A percentile compares a stretch with the other conserved stretches of the same genome.
phyloP scores from a whole-genome alignment of 1,140 invertebrate genomes.

The Choristoneura fumiferana region DNA sequence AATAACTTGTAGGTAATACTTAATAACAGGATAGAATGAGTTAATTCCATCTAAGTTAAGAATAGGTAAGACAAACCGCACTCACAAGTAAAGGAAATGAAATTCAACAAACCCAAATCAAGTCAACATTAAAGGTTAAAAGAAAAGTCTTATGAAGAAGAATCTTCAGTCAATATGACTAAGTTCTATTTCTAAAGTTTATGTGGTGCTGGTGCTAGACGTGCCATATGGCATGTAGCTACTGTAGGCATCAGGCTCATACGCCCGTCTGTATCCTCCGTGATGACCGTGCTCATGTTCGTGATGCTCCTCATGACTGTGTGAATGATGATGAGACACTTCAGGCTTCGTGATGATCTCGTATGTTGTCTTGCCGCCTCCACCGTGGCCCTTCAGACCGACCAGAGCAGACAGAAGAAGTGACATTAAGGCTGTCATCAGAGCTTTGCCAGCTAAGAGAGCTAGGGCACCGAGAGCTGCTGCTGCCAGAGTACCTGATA shows the following conservation, averaged over 20 bases:
- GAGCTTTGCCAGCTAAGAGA: conserved; percentile 87
- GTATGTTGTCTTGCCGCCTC: conserved; percentile 86
- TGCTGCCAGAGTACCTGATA: conserved; percentile 83
- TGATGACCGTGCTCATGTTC: conserved; percentile 71
- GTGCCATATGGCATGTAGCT: conserved; percentile 69
- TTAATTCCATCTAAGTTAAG: too few relatives aligned
- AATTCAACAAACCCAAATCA: too few relatives aligned
- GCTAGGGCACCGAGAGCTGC: conserved; percentile 87
- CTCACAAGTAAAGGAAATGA: too few relatives aligned
- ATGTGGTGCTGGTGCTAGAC: conserved; percentile 26
- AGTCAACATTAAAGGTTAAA: background rate
- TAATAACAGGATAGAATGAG: too few relatives aligned
- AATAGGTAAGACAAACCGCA: too few relatives aligned
- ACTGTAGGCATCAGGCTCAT: conserved; percentile 61
- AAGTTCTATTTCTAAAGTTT: background rate
- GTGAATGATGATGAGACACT: conserved; percentile 84
- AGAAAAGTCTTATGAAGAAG: background rate
- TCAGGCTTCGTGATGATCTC: conserved; percentile 90
- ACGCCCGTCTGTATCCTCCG: conserved; percentile 73
- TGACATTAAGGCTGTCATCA: conserved; percentile 89
- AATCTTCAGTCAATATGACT: background rate
- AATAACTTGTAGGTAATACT: conserved; percentile 14
- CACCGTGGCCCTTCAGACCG: conserved; percentile 83
- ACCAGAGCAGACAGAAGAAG: conserved; percentile 86
- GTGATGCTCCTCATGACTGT: conserved; percentile 81